phyloP scores from a whole-genome alignment of 1,140 invertebrate species.

The Rhagoletis zephyria region DNA sequence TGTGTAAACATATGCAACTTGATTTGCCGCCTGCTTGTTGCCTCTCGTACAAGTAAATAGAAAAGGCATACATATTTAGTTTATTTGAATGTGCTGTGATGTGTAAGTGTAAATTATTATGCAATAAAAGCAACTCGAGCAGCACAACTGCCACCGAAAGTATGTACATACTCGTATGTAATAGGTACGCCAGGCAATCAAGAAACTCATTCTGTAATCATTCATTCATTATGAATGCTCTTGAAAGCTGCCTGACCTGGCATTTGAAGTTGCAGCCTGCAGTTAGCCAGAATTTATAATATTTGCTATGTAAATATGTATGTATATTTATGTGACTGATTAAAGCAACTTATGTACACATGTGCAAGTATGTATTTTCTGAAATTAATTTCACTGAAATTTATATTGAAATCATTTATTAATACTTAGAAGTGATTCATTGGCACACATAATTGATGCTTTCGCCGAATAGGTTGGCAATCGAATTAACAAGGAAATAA shows the following conservation, averaged over 20 bases:
- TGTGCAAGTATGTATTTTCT: too few relatives aligned
- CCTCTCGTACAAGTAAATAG: too few relatives aligned
- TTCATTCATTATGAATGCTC: conserved; percentile 34
- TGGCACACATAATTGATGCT: not conserved
- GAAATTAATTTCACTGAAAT: not conserved
- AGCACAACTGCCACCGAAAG: not conserved
- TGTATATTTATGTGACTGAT: not conserved
- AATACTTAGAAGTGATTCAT: not conserved
- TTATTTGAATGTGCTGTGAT: not conserved
- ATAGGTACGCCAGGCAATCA: not conserved
- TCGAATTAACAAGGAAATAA: too few relatives aligned
- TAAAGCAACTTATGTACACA: too few relatives aligned
- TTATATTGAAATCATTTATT: not conserved
- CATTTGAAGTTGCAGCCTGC: not conserved
- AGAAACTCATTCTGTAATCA: conserved; percentile 27
- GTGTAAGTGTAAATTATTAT: not conserved
- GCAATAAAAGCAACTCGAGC: not conserved
- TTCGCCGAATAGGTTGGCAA: too few relatives aligned
- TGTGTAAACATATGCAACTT: not conserved
- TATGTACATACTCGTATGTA: too few relatives aligned
- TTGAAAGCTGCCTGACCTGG: not conserved
- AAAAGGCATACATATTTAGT: too few relatives aligned
- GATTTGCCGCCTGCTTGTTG: not conserved
- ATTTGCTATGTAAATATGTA: not conserved
- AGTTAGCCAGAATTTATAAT: not conserved